These are phyloP conservation scores for Leptosomus discolor DNA, from an alignment of 2,113 vertebrate species.

Conservation along the genomic window DNA sequence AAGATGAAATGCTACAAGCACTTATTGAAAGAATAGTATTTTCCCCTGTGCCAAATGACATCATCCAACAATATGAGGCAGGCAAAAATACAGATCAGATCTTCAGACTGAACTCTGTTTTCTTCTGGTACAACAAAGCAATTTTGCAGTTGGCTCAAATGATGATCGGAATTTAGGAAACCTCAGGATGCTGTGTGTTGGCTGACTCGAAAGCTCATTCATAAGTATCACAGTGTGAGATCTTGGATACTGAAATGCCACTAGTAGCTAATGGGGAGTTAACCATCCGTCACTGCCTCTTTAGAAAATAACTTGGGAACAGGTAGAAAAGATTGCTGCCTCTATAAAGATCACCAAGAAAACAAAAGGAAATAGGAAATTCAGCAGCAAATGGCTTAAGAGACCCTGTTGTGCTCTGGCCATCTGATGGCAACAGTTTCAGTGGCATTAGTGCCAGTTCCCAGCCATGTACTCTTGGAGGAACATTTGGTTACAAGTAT, in stretches of 20 bases:
- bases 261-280: not conserved
- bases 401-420: not conserved
- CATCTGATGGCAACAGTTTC: not conserved
- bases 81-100: not conserved
- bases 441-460: not conserved
- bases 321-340: not conserved
- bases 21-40: not conserved
- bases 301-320: not conserved
- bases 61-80: not conserved
- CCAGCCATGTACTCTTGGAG: not conserved
- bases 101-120: not conserved
- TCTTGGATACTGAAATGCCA: not conserved
- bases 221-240: not conserved
- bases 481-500: not conserved
- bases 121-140: not conserved
- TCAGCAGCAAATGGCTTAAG: not conserved
- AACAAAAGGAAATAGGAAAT: not conserved
- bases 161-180: not conserved
- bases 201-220: not conserved
- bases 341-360: not conserved
- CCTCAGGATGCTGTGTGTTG: not conserved
- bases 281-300: not conserved
- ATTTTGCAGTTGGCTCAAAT: not conserved
- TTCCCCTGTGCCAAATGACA: not conserved
- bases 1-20: not conserved